Evolutionary conservation across 1,140 invertebrate species (phyloP), one percentile per base, ranked within the genome.

Genomic region (Papilio polyxenes): DNA sequence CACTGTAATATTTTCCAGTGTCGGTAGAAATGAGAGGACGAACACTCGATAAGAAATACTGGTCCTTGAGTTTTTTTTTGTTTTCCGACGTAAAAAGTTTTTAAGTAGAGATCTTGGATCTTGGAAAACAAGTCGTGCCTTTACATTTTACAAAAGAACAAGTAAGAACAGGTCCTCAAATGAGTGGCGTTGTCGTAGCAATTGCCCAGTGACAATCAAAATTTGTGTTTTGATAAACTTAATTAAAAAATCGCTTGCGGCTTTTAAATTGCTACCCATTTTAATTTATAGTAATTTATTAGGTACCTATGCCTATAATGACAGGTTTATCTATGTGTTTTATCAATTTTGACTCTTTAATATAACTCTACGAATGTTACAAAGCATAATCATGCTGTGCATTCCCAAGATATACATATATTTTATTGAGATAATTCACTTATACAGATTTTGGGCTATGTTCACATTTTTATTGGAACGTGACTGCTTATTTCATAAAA

Each of bases 81-180:
- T 2, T 37, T 76, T 51, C 23, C 20, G 13, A 51, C n/a, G 75
- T 77, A 56, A 44, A 79, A 62, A 56, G 0, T 80, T 80, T 49
- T 69, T 49, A 65, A n/a, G n/a, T 49, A 37, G 44, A 40, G 59
- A 69, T 69, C 62, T 80, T 59, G 69, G 17, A 17, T 65, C 56
- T 79, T 79, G 76, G 11, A 69, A 80, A 79, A 80, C 78, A 80
- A 69, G 78, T 69, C 11, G 59, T n/a, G 10, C 11, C 20, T 69
- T 69, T 69, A 69, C 62, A 40, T 79, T 77, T 77, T 40, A 59
- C n/a, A 44, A 59, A 53, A 1, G 13, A 17, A 59, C 23, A 79
- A 79, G 44, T 65, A 80, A 80, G 69, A 80, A 59, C 4, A 72
- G 4, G 48, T n/a, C 20, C n/a, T 44, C 78, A 80, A 80, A 80